Percentiles rank a stretch among this genome's conserved stretches.
Conservation (phyloP, 1,140 invertebrate genomes). For the Homarus americanus region DNA sequence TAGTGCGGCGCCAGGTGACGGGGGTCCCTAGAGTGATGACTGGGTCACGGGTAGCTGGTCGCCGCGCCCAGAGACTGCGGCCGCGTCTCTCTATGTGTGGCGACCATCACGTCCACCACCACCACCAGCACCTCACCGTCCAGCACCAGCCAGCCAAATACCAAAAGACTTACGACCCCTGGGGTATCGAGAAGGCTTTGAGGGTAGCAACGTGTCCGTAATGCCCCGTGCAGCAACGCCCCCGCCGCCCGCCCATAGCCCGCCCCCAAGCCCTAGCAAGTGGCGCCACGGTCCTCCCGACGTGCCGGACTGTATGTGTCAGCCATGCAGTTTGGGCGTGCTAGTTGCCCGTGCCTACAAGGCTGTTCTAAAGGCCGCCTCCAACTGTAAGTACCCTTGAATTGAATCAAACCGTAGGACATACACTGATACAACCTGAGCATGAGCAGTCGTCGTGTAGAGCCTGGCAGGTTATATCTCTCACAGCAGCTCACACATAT, state of each 20-base stretch:
- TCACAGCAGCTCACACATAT: too few relatives aligned
- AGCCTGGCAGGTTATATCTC: too few relatives aligned
- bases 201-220: neutral
- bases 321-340: constrained; percentile 39
- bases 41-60: constrained; percentile 16
- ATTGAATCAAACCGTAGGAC: too few relatives aligned
- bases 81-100: neutral
- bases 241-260: neutral
- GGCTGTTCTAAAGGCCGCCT: constrained; percentile 44
- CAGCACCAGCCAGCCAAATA: neutral
- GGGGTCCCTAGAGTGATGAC: neutral
- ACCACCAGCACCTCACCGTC: constrained; percentile 1
- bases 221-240: neutral
- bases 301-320: constrained; percentile 19
- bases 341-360: constrained; percentile 46
- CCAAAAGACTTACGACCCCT: neutral
- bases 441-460: too few relatives aligned
- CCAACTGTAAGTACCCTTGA: constrained; percentile 51
- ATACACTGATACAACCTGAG: too few relatives aligned
- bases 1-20: constrained; percentile 44
- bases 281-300: constrained; percentile 4
- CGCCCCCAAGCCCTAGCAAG: neutral
- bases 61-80: constrained; percentile 16
- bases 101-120: constrained; percentile 42
- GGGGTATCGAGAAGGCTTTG: neutral